Evolutionary conservation across 2,888 invertebrate species (phyloP).

Genomic region (Disparrhopalites patrizii): DNA sequence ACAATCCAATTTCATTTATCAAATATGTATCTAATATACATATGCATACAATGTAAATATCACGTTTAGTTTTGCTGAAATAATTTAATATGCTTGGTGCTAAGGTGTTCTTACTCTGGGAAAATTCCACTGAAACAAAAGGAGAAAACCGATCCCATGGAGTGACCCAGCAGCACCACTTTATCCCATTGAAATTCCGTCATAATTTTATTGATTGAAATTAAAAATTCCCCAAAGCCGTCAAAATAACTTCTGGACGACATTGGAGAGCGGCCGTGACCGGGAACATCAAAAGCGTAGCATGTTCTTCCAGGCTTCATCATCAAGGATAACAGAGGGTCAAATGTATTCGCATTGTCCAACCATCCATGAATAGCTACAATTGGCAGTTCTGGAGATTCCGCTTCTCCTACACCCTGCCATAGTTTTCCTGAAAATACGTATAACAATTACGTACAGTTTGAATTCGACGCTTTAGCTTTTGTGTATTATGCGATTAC

Average conservation of each 20-base stretch:
- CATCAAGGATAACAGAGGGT: conserved; percentile 39
- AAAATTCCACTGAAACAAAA: conserved; percentile 35
- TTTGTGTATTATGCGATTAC: too few relatives aligned
- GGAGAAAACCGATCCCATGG: conserved; percentile 39
- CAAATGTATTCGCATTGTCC: conserved; percentile 43
- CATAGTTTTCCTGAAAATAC: conserved; percentile 29
- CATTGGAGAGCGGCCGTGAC: conserved; percentile 42
- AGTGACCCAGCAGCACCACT: conserved; percentile 41
- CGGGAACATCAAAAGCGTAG: conserved; percentile 34
- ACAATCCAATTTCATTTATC: too few relatives aligned
- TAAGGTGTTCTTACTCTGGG: conserved; percentile 42
- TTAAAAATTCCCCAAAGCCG: conserved; percentile 32
- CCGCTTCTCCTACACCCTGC: conserved; percentile 19
- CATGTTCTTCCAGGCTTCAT: conserved; percentile 35
- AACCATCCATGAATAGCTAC: conserved; percentile 43
- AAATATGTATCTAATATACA: too few relatives aligned
- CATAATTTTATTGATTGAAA: conserved; percentile 34
- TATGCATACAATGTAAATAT: too few relatives aligned
- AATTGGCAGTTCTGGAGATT: conserved; percentile 29
- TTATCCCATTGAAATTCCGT: conserved; percentile 40
- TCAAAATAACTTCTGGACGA: conserved; percentile 33
- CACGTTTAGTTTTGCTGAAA: too few relatives aligned
- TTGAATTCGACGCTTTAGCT: background rate
- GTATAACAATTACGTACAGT: background rate
- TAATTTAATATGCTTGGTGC: too few relatives aligned